Evolutionary conservation across 2,113 vertebrate genomes (phyloP).

Genomic region (Bufo gargarizans): DNA sequence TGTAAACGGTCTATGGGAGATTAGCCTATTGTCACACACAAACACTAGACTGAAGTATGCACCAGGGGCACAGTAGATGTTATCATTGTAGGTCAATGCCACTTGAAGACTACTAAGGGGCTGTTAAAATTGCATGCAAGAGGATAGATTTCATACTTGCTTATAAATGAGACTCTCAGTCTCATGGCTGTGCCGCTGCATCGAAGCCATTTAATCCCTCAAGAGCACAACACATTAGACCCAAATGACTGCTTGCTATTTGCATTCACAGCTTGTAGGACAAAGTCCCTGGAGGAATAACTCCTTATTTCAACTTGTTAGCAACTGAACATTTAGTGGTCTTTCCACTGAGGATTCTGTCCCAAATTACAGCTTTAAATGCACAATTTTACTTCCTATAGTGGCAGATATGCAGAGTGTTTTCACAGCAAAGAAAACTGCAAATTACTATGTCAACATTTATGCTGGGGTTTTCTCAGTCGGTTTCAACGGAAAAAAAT

Average conservation of each 20-base stretch:
- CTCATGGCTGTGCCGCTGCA: slow-evolving; percentile 49
- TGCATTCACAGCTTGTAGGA: slow-evolving; percentile 47
- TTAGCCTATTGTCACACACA: slow-evolving; percentile 60
- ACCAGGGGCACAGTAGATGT: slow-evolving; percentile 58
- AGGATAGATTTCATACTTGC: slow-evolving; percentile 57
- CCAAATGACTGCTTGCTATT: slow-evolving; percentile 48
- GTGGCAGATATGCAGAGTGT: slow-evolving; percentile 15
- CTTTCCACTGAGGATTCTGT: slow-evolving; percentile 3
- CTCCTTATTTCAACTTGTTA: slow-evolving; percentile 48
- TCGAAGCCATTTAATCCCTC: slow-evolving; percentile 6
- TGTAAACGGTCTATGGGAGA: slow-evolving; percentile 58
- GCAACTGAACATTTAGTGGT: slow-evolving; percentile 29
- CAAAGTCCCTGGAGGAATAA: slow-evolving; percentile 26
- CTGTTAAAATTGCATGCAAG: slow-evolving; percentile 57
- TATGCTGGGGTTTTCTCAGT: not conserved
- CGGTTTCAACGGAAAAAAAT: not conserved
- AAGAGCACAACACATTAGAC: not conserved
- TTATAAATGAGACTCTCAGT: slow-evolving; percentile 57
- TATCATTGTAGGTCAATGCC: slow-evolving; percentile 62
- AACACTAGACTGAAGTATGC: slow-evolving; percentile 58
- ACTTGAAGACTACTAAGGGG: slow-evolving; percentile 62
- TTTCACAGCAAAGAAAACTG: slow-evolving; percentile 13
- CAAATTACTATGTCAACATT: slow-evolving; percentile 21
- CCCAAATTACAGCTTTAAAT: slow-evolving; percentile 28
- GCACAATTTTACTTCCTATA: not conserved